A percentile compares a stretch with the other conserved stretches of the same genome.
phyloP scores from a whole-genome alignment of 2,797 vertebrate species.

The Myotis pilosus region DNA sequence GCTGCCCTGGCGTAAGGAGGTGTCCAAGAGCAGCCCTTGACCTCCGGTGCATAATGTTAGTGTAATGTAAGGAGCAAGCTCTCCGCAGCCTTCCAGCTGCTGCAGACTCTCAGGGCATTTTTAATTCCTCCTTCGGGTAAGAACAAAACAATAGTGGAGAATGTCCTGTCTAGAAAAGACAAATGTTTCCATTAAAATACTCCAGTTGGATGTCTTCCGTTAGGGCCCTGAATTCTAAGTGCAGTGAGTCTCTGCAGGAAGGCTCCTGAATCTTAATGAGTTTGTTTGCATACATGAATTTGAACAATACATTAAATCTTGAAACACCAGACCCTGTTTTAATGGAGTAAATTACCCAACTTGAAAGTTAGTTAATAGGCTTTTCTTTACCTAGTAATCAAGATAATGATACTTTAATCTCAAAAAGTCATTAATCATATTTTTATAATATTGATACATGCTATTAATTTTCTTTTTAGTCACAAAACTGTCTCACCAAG shows the following conservation, averaged over 20 bases:
- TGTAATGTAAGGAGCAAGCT: background rate
- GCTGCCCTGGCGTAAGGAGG: background rate
- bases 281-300: conserved; percentile 77
- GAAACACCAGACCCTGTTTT: conserved; percentile 49
- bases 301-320: conserved; percentile 72
- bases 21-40: background rate
- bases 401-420: conserved; percentile 64
- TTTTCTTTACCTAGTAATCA: conserved; percentile 69
- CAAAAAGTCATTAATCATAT: conserved; percentile 70
- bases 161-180: conserved; percentile 45
- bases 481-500: conserved; percentile 47
- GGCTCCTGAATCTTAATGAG: conserved; percentile 73
- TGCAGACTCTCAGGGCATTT: background rate
- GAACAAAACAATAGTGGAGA: conserved; percentile 15
- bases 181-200: conserved; percentile 63
- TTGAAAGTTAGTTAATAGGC: conserved; percentile 61
- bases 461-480: conserved; percentile 57
- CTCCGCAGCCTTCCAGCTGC: background rate
- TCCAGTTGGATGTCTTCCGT: conserved; percentile 20
- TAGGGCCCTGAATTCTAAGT: conserved; percentile 65
- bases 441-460: conserved; percentile 27
- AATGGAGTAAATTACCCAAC: conserved; percentile 58
- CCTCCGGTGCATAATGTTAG: background rate
- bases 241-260: conserved; percentile 69
- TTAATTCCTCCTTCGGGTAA: conserved; percentile 2